These are phyloP conservation scores for Dinomys branickii DNA, from an alignment of 2,113 vertebrate species.

Conservation along the genomic window DNA sequence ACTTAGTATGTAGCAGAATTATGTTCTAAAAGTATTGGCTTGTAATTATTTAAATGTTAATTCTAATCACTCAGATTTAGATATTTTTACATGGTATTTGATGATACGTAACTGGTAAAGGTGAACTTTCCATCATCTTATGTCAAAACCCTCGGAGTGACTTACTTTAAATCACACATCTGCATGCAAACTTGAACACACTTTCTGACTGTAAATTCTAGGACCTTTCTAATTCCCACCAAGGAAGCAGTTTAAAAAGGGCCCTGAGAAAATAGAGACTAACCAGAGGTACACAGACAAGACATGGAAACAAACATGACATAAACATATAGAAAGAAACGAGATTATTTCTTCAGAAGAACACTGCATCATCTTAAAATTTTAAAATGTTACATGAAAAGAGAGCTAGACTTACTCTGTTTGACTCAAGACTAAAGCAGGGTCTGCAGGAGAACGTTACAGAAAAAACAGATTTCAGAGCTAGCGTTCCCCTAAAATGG, in stretches of 20 bases:
- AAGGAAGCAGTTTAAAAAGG: neutral
- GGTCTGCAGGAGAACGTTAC: neutral
- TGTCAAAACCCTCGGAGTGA: neutral
- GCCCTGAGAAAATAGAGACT: neutral
- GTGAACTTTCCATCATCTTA: neutral
- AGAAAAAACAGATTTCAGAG: neutral
- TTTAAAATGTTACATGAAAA: neutral
- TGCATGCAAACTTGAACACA: neutral
- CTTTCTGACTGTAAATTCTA: neutral
- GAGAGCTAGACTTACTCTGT: neutral
- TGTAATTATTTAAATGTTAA: neutral
- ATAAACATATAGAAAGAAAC: neutral
- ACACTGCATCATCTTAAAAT: neutral
- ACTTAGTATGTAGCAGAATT: neutral
- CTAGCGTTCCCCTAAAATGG: neutral
- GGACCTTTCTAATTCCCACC: neutral
- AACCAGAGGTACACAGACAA: neutral
- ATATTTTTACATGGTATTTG: neutral
- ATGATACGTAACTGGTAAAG: neutral
- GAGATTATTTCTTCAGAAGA: neutral
- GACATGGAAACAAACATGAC: neutral
- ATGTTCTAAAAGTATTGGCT: neutral
- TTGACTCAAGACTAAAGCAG: neutral
- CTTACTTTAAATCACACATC: neutral
- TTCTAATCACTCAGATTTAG: conserved; percentile 8